Evolutionary conservation across 2,797 vertebrate species (phyloP).

Genomic region (Platyrinchus mystaceus): DNA sequence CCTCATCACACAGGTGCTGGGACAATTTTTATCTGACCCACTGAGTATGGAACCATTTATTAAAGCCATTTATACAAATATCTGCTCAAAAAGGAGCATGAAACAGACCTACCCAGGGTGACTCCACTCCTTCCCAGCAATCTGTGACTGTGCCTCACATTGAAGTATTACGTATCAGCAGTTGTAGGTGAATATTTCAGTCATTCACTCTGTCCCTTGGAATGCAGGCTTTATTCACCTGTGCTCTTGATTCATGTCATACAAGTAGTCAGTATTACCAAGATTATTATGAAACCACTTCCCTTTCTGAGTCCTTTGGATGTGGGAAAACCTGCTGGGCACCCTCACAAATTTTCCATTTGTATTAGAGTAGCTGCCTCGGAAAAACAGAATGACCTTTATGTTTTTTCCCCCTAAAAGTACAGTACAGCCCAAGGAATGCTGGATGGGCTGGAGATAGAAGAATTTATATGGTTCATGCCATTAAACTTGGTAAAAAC

Average conservation of each 20-base stretch:
- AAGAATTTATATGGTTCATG: background rate
- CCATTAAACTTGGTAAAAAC: background rate
- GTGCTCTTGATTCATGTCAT: rapidly evolving
- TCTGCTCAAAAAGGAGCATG: background rate
- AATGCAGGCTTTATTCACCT: background rate
- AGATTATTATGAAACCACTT: background rate
- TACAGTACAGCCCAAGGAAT: background rate
- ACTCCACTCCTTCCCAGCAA: background rate
- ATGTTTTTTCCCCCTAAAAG: background rate
- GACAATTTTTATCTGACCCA: background rate
- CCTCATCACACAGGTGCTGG: background rate
- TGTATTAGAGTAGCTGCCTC: background rate
- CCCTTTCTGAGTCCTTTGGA: background rate
- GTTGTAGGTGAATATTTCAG: background rate
- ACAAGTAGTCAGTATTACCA: background rate
- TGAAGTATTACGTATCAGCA: background rate
- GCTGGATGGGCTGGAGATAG: background rate
- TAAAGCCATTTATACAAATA: background rate
- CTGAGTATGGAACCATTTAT: background rate
- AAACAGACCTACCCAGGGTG: rapidly evolving
- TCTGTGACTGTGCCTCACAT: background rate
- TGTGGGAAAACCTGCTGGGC: background rate
- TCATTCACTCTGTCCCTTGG: background rate
- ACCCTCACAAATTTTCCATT: background rate
- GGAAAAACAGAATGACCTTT: constrained; percentile 36